These are phyloP conservation scores for Sebastes dallii DNA, from an alignment of 2,797 vertebrate genomes.

Conservation along the genomic window DNA sequence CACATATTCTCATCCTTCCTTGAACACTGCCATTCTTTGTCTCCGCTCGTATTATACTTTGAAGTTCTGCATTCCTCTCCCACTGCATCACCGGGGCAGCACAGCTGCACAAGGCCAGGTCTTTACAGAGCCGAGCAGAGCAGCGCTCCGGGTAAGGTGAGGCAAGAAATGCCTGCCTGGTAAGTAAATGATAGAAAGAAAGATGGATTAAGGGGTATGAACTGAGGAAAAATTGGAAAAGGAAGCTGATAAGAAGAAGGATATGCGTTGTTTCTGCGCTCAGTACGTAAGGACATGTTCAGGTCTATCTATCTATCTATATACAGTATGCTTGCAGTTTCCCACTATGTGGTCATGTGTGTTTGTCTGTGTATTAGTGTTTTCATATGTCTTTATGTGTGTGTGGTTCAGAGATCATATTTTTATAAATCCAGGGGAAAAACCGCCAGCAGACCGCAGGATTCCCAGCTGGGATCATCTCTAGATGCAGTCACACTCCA, in stretches of 20 bases:
- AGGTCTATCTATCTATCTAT: neutral
- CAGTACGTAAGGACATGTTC: neutral
- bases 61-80: slow-evolving; percentile 81
- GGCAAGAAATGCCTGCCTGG: slow-evolving; percentile 53
- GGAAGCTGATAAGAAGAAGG: neutral
- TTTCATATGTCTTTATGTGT: neutral
- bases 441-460: slow-evolving; percentile 53
- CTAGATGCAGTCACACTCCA: slow-evolving; percentile 54
- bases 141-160: slow-evolving; percentile 58
- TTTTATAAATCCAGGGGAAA: slow-evolving; percentile 43
- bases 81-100: slow-evolving; percentile 76
- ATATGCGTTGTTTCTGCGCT: neutral
- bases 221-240: neutral
- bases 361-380: slow-evolving; percentile 21
- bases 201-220: neutral
- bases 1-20: slow-evolving; percentile 71
- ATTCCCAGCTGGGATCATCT: slow-evolving; percentile 61
- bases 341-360: neutral
- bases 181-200: slow-evolving; percentile 48
- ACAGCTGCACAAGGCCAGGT: slow-evolving; percentile 71
- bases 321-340: neutral
- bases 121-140: slow-evolving; percentile 34
- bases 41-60: slow-evolving; percentile 69
- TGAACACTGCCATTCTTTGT: slow-evolving; percentile 77
- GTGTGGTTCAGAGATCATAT: slow-evolving; percentile 36